Percentiles rank a stretch among this genome's conserved stretches.
phyloP scores from a whole-genome alignment of 2,113 vertebrate species.

The Myanophis thanlyinensis region DNA sequence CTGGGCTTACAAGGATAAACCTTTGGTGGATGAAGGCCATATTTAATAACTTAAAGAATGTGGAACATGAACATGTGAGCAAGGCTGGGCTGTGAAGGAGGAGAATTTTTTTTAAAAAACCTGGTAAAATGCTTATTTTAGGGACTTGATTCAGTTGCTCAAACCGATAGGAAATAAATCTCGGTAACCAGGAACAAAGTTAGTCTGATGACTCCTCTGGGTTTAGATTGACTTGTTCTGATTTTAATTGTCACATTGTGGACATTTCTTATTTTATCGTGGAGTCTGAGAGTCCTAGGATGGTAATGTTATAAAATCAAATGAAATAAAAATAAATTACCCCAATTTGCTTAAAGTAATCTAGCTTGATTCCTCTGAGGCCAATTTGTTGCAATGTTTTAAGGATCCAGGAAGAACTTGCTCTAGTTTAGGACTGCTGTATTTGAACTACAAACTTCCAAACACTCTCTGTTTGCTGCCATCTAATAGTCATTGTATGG shows the following conservation, averaged over 20 bases:
- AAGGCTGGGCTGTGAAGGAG: neutral
- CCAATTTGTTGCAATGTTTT: neutral
- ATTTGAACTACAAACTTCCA: neutral
- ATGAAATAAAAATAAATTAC: neutral
- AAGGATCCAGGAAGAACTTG: neutral
- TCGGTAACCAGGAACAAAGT: neutral
- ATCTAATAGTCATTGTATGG: neutral
- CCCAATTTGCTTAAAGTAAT: neutral
- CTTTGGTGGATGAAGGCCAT: neutral
- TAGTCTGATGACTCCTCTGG: neutral
- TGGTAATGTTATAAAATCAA: neutral
- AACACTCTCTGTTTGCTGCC: neutral
- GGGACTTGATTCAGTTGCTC: neutral
- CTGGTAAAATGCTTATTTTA: neutral
- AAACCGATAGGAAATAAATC: neutral
- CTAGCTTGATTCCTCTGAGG: neutral
- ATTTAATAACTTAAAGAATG: neutral
- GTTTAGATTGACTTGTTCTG: neutral
- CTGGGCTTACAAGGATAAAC: neutral
- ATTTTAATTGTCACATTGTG: neutral
- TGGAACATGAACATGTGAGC: neutral
- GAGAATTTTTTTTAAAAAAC: neutral
- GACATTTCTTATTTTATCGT: neutral
- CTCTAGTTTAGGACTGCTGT: neutral
- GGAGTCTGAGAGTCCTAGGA: neutral